phyloP scores from a whole-genome alignment of 2,113 vertebrate genomes.

The Limnothrissa miodon region DNA sequence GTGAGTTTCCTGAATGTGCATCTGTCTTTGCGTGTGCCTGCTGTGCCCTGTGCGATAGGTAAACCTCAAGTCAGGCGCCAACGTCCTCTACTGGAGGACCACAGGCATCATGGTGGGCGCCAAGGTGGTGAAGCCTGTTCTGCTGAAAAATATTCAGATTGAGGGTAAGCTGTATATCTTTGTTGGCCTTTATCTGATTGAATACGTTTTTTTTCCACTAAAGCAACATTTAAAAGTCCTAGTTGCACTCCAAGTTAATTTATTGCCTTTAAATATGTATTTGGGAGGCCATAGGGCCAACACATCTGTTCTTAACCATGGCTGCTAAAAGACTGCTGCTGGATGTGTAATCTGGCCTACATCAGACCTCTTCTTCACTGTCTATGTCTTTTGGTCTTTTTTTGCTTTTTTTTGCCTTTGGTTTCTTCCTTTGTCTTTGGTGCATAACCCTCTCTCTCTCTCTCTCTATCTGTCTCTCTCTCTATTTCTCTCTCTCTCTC shows the following conservation, averaged over 20 bases:
- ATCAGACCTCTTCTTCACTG: neutral
- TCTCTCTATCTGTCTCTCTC: neutral
- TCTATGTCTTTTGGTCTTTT: constrained; percentile 5
- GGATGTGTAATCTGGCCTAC: neutral
- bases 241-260: no score
- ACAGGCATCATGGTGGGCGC: constrained; percentile 86
- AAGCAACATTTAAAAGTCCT: neutral
- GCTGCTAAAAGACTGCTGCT: no score
- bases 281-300: no score
- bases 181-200: no score
- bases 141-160: constrained; percentile 92
- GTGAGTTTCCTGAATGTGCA: neutral
- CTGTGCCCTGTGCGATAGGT: constrained; percentile 68
- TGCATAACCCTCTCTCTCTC: rapidly evolving
- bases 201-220: neutral
- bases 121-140: constrained; percentile 89
- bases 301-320: no score
- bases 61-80: constrained; percentile 89
- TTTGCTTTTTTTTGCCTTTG: neutral
- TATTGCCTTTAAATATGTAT: no score
- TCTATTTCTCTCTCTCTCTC: neutral
- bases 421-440: neutral
- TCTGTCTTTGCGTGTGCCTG: neutral
- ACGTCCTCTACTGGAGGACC: constrained; percentile 96
- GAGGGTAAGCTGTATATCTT: constrained; percentile 74